Percentiles rank a stretch among this genome's conserved stretches.
Evolutionary conservation across 2,797 vertebrate species (phyloP).

Genomic region (Argya squamiceps): DNA sequence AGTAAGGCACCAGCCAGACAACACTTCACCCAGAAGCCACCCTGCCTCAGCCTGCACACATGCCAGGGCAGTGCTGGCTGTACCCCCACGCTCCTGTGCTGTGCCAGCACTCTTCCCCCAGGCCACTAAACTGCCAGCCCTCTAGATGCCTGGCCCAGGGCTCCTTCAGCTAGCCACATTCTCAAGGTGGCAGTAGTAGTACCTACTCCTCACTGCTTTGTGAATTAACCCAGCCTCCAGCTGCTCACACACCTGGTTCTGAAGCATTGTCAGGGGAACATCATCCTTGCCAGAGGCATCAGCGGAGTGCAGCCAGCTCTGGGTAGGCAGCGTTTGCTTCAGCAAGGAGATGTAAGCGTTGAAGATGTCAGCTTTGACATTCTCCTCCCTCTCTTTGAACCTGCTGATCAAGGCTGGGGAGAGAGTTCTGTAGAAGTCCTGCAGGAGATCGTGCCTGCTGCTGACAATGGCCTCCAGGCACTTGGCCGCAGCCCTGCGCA

Average conservation of each 20-base stretch:
- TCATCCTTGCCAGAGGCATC: conserved; percentile 75
- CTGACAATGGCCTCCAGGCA: conserved; percentile 88
- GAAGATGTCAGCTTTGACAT: conserved; percentile 91
- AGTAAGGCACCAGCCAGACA: not conserved
- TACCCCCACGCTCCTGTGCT: not conserved
- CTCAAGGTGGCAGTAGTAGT: not conserved
- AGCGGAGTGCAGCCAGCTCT: conserved; percentile 64
- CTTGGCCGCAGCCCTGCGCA: conserved; percentile 89
- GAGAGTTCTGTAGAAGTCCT: conserved; percentile 85
- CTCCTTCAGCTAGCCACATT: not conserved
- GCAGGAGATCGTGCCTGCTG: conserved; percentile 85
- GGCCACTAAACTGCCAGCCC: not conserved
- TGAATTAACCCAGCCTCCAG: not conserved
- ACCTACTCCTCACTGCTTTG: not conserved
- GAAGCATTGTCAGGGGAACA: conserved; percentile 80
- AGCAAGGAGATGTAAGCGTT: conserved; percentile 86
- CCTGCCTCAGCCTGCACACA: not conserved
- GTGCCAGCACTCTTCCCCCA: accelerated
- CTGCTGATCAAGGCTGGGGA: conserved; percentile 85
- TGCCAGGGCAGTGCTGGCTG: not conserved
- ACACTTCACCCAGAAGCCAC: not conserved
- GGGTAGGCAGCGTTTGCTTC: conserved; percentile 82
- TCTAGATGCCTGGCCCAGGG: not conserved
- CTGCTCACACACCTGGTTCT: conserved; percentile 81
- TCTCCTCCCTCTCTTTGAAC: conserved; percentile 95